These are phyloP conservation scores for Ciona savignyi DNA, from an alignment of 23 tunicate species.

Conservation along the genomic window DNA sequence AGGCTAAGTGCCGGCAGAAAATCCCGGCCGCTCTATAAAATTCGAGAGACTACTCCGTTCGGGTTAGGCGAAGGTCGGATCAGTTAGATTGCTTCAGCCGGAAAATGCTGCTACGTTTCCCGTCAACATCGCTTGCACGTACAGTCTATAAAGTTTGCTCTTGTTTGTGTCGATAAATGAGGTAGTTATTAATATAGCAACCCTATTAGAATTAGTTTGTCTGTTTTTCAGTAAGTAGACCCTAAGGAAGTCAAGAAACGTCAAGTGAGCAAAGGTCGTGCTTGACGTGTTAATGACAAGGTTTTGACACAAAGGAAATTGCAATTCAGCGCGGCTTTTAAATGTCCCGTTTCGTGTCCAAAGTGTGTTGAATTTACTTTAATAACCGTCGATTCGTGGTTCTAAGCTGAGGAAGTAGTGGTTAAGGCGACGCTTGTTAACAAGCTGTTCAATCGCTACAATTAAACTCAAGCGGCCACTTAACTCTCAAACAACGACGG, in stretches of 20 bases:
- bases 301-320: not conserved
- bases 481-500: not conserved
- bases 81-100: not conserved
- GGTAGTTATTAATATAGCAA: too few relatives aligned
- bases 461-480: conserved; percentile 1
- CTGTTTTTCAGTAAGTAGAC: too few relatives aligned
- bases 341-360: not conserved
- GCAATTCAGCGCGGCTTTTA: not conserved
- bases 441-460: not conserved
- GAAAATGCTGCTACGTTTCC: not conserved
- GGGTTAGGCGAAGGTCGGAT: not conserved
- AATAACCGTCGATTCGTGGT: not conserved
- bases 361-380: not conserved
- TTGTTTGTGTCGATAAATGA: too few relatives aligned
- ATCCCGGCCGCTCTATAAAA: not conserved
- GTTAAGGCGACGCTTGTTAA: conserved; percentile 1
- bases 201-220: too few relatives aligned
- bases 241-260: not conserved
- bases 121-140: too few relatives aligned
- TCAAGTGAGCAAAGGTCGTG: not conserved
- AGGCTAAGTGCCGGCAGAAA: not conserved
- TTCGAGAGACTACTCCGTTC: not conserved
- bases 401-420: not conserved
- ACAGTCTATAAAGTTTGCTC: too few relatives aligned
- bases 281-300: not conserved